These are phyloP conservation scores for Sminthurides aquaticus DNA, from an alignment of 2,888 invertebrate genomes.

Conservation along the genomic window DNA sequence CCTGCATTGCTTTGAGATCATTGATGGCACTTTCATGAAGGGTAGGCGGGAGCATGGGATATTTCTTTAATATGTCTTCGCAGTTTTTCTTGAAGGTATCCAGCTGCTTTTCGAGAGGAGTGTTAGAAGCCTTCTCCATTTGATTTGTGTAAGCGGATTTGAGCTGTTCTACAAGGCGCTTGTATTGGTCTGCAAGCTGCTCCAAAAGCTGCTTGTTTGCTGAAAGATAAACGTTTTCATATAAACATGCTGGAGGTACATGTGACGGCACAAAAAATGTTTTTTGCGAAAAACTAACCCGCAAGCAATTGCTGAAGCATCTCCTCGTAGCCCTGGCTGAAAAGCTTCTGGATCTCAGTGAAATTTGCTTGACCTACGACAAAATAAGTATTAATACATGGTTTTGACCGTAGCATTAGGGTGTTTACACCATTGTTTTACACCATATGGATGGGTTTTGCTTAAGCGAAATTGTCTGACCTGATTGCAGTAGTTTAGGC, in stretches of 20 bases:
- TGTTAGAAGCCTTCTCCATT: conserved; percentile 7
- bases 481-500: conserved; percentile 14
- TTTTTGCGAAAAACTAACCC: too few species aligned
- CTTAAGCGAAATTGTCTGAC: too few species aligned
- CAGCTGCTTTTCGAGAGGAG: conserved; percentile 10
- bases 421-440: too few species aligned
- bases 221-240: too few species aligned
- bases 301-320: conserved; percentile 14
- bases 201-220: conserved; percentile 16
- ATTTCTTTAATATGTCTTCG: conserved; percentile 14
- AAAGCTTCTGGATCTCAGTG: too few species aligned
- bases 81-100: conserved; percentile 1
- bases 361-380: too few species aligned
- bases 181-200: conserved; percentile 15
- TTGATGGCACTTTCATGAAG: conserved; percentile 10
- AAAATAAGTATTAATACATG: too few species aligned
- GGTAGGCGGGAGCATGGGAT: conserved; percentile 13
- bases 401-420: too few species aligned
- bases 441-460: too few species aligned
- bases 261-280: too few species aligned
- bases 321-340: conserved; percentile 13
- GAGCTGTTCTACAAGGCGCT: conserved; percentile 4
- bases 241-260: too few species aligned
- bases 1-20: conserved; percentile 8
- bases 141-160: background rate